A percentile compares a stretch with the other conserved stretches of the same genome.
These are phyloP conservation scores for Acanthis flammea DNA, from an alignment of 2,797 vertebrate genomes.

Conservation along the genomic window DNA sequence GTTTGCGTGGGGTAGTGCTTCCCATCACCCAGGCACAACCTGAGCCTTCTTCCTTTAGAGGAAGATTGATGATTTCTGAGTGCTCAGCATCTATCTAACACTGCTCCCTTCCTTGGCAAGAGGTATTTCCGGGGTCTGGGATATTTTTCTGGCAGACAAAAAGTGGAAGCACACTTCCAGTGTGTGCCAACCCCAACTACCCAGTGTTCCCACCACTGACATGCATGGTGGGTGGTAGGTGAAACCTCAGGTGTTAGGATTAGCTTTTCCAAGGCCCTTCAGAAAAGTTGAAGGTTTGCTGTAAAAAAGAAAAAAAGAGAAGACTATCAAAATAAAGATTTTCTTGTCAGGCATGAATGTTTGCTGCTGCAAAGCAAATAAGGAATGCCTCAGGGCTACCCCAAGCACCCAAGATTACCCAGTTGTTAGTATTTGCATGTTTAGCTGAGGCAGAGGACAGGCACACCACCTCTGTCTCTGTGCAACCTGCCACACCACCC, in stretches of 20 bases:
- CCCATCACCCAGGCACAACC: accelerated
- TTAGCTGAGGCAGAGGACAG: neutral
- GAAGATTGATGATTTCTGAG: neutral
- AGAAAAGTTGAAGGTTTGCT: neutral
- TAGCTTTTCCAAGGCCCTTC: neutral
- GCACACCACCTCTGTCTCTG: neutral
- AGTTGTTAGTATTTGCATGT: neutral
- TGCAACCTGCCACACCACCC: neutral
- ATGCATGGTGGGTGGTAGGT: accelerated
- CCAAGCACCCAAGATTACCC: accelerated
- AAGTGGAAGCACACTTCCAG: neutral
- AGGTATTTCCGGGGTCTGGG: neutral
- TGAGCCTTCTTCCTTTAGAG: neutral
- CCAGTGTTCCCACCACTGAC: neutral
- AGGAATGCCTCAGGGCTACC: neutral
- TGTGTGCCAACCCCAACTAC: neutral
- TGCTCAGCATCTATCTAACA: neutral
- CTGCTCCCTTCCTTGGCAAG: neutral
- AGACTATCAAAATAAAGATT: neutral
- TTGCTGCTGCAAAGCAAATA: neutral
- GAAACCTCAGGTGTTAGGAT: neutral
- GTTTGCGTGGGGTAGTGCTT: accelerated
- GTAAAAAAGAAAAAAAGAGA: neutral
- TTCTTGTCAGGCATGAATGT: neutral
- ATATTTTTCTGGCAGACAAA: neutral